phyloP scores from a whole-genome alignment of 2,888 invertebrate genomes.

The Laothoe populi region DNA sequence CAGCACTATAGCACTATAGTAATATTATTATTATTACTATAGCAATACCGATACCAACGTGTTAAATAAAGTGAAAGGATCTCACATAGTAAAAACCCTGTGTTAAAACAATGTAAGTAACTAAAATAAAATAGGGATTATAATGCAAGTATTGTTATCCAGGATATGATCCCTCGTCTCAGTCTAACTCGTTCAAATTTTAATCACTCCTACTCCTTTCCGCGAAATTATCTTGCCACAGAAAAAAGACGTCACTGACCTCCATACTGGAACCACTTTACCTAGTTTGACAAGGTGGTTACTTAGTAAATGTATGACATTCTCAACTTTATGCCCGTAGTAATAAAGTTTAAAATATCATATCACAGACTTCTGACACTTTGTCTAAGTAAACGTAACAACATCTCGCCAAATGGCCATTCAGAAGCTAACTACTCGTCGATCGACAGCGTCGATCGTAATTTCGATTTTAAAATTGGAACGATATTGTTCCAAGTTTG shows the following conservation, averaged over 20 bases:
- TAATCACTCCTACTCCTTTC: slow-evolving; percentile 54
- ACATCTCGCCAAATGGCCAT: slow-evolving; percentile 58
- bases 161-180: slow-evolving; percentile 41
- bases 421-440: slow-evolving; percentile 46
- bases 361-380: slow-evolving; percentile 29
- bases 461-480: slow-evolving; percentile 30
- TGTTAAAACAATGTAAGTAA: not conserved
- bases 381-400: slow-evolving; percentile 39
- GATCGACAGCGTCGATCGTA: slow-evolving; percentile 42
- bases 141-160: slow-evolving; percentile 31
- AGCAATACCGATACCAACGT: no score
- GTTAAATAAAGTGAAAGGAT: slow-evolving; percentile 8
- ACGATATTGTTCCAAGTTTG: slow-evolving; percentile 30
- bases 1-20: no score
- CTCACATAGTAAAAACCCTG: not conserved
- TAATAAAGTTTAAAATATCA: slow-evolving; percentile 17
- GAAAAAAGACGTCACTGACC: slow-evolving; percentile 82
- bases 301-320: not conserved
- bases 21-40: no score
- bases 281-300: slow-evolving; percentile 47
- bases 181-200: slow-evolving; percentile 42
- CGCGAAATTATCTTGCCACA: slow-evolving; percentile 63
- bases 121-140: not conserved
- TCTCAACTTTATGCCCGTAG: not conserved
- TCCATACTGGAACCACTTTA: slow-evolving; percentile 56